phyloP scores from a whole-genome alignment of 2,113 vertebrate genomes.

The Poecile atricapillus region DNA sequence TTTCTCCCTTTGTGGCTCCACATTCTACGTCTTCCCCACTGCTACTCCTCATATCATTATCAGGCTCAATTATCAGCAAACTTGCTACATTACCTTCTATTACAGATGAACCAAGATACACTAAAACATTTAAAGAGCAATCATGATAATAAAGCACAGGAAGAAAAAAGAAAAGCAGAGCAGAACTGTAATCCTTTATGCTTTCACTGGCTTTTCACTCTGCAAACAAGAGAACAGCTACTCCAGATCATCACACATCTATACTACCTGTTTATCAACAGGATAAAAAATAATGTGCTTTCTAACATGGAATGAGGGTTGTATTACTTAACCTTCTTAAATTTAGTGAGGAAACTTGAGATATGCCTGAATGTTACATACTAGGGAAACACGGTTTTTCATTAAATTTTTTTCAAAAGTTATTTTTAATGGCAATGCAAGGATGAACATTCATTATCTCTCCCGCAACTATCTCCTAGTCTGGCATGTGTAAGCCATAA shows the following conservation, averaged over 20 bases:
- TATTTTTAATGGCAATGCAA: background rate
- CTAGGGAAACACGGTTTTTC: background rate
- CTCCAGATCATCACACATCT: background rate
- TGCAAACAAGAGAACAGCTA: background rate
- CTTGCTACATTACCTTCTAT: background rate
- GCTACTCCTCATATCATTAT: background rate
- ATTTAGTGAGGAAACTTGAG: background rate
- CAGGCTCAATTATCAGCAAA: background rate
- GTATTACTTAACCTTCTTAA: background rate
- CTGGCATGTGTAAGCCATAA: background rate
- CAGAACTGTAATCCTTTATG: background rate
- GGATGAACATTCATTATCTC: background rate
- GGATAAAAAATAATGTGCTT: background rate
- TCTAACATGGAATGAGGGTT: background rate
- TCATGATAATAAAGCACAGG: background rate
- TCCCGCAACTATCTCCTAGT: background rate
- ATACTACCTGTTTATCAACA: background rate
- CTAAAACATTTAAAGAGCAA: background rate
- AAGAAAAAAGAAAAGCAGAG: background rate
- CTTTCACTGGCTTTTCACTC: background rate
- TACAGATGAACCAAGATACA: background rate
- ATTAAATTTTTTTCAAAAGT: background rate
- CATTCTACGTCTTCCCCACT: background rate
- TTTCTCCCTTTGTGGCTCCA: background rate
- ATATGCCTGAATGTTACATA: background rate